Conservation (phyloP, 2,797 vertebrate species). For the Brachymystax lenok region DNA sequence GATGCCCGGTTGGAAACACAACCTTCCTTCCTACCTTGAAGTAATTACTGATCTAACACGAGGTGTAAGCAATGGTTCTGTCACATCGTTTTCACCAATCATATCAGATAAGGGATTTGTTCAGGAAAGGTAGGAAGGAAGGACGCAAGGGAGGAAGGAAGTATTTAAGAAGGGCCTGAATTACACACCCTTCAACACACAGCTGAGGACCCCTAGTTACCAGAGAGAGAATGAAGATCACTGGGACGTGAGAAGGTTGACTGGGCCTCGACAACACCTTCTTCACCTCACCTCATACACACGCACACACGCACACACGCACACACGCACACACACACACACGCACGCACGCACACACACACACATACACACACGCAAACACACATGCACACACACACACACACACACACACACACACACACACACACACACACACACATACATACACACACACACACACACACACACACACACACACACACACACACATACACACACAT, state of each 20-base stretch:
- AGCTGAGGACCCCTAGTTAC: slow-evolving; percentile 34
- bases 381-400: too few relatives aligned
- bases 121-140: neutral
- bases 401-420: too few relatives aligned
- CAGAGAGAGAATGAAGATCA: slow-evolving; percentile 50
- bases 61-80: too few relatives aligned
- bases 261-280: slow-evolving; percentile 21
- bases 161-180: neutral
- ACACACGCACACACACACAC: too few relatives aligned
- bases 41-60: neutral
- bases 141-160: neutral
- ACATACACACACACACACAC: too few relatives aligned
- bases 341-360: too few relatives aligned
- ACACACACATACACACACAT: neutral
- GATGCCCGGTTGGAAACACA: neutral
- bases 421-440: too few relatives aligned
- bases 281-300: too few relatives aligned
- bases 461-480: neutral
- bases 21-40: neutral
- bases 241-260: slow-evolving; percentile 58
- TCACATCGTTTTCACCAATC: too few relatives aligned
- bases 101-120: neutral
- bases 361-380: too few relatives aligned
- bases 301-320: too few relatives aligned
- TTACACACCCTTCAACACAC: slow-evolving; percentile 42